phyloP scores from a whole-genome alignment of 1,140 invertebrate species.

The Frieseomelitta varia region DNA sequence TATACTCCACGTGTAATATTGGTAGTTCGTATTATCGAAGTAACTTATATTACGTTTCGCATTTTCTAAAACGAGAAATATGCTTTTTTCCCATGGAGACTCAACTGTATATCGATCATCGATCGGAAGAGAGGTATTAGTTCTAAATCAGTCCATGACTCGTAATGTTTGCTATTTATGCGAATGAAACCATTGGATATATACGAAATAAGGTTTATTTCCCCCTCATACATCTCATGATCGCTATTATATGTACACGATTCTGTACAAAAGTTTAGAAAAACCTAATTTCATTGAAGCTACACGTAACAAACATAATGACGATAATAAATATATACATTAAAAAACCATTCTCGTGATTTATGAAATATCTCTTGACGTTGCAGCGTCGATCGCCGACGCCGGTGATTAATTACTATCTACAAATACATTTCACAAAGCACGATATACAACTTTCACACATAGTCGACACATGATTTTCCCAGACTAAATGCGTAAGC shows the following conservation, averaged over 20 bases:
- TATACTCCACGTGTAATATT: conserved; percentile 43
- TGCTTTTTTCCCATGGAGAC: neutral
- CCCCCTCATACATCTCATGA: conserved; percentile 53
- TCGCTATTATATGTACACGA: conserved; percentile 66
- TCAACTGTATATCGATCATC: neutral
- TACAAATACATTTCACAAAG: conserved; percentile 62
- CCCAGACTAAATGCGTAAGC: conserved; percentile 7
- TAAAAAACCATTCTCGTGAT: conserved; percentile 35
- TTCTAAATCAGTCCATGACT: conserved; percentile 39
- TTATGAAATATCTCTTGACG: conserved; percentile 32
- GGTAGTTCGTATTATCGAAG: conserved; percentile 18
- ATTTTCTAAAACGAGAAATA: conserved; percentile 11
- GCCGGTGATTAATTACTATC: conserved; percentile 25
- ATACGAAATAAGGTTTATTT: conserved; percentile 71
- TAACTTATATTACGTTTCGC: neutral
- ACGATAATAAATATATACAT: conserved; percentile 72
- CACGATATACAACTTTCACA: conserved; percentile 65
- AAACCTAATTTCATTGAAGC: conserved; percentile 62
- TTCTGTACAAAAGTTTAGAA: conserved; percentile 75
- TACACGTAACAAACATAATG: conserved; percentile 61
- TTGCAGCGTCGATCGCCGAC: conserved; percentile 8
- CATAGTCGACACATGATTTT: conserved; percentile 30
- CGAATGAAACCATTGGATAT: conserved; percentile 27
- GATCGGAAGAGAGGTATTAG: conserved; percentile 21
- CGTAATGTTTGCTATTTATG: neutral